Base-by-base conservation (phyloP, 2,888 invertebrate genomes). In the Lepidonotus clava region DNA sequence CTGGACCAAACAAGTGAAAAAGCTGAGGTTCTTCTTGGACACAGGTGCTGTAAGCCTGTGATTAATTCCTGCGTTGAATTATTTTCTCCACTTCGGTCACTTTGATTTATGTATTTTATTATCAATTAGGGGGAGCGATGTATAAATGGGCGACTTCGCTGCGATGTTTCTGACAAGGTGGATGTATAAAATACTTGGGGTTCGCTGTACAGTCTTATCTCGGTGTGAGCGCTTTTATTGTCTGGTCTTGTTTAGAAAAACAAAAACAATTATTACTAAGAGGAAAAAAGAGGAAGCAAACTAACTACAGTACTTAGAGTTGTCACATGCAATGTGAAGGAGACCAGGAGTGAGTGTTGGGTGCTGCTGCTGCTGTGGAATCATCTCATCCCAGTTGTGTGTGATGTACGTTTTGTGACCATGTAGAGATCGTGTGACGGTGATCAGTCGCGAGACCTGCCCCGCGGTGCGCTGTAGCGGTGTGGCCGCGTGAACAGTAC, bases 231-330 rank as follows among this genome's bases (percentile, higher is more conserved):
- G 24, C 71, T 71, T 71, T 71, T 36, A 71, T 36, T 71, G 71
- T 34, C 38, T 36, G 71, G 71, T 36, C 71, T 38, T 71, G 38
- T 71, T 71, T 34, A 66, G 38, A 71, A 36, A 71, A 56, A 56
- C 2, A 71, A 36, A 34, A 36, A 24, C 8, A 71, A 36, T 36
- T 36, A 14, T n/a, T 14, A 71, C 67, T 5, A 32, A 28, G 11
- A 71, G 34, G n/a, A n/a, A n/a, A n/a, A n/a, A n/a, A n/a, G n/a
- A n/a, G n/a, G n/a, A n/a, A n/a, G n/a, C n/a, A n/a, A n/a, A n/a
- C n/a, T n/a, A n/a, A n/a, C n/a, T n/a, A n/a, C n/a, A n/a, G 71
- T 71, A 71, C 71, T 71, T 71, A 71, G 38, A 71, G 36, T 32
- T 71, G 71, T 38, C 71, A 71, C 71, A 71, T 38, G 11, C 38